phyloP scores from a whole-genome alignment of 2,888 invertebrate species.

The Antitype chi region DNA sequence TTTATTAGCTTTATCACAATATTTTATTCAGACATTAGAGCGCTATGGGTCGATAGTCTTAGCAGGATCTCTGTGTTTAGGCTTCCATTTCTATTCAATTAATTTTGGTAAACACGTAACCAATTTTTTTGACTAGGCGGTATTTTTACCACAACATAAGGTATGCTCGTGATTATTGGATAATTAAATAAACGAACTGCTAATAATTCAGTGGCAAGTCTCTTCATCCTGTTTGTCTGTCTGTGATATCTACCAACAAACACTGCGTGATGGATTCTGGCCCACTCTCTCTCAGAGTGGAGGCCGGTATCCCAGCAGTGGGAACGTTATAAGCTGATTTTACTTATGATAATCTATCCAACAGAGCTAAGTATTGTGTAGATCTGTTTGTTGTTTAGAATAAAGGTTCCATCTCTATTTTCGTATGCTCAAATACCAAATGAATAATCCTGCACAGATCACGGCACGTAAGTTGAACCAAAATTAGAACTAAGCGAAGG shows the following conservation, averaged over 20 bases:
- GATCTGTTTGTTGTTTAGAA: no score
- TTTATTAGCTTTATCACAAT: constrained; percentile 11
- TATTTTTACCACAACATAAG: background rate
- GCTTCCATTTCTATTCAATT: background rate
- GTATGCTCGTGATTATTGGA: background rate
- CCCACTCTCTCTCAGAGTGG: background rate
- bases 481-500: no score
- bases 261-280: background rate
- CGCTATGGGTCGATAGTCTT: background rate
- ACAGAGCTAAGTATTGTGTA: no score
- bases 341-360: background rate
- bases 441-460: no score
- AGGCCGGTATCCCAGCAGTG: no score
- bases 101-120: background rate
- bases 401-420: no score
- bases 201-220: background rate
- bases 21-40: background rate
- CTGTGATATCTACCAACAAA: background rate
- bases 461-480: no score
- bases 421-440: no score
- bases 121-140: background rate
- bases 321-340: background rate
- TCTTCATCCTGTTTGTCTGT: background rate
- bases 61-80: background rate
- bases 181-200: background rate